phyloP scores from a whole-genome alignment of 1,140 invertebrate species.

The Pogonomyrmex californicus region DNA sequence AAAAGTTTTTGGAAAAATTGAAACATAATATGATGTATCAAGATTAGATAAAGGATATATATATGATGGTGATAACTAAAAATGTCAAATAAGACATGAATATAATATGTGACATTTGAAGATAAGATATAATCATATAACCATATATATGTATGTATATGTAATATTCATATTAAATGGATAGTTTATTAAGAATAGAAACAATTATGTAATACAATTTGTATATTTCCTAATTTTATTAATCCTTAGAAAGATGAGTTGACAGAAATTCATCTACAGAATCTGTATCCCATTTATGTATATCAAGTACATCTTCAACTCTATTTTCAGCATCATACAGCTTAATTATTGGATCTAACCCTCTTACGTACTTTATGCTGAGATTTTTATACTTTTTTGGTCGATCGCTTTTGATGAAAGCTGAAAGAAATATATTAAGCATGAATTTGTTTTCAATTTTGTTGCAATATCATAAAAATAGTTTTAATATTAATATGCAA shows the following conservation, averaged over 20 bases:
- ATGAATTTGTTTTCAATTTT: background rate
- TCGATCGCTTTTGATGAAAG: conserved; percentile 96
- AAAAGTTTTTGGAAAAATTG: background rate
- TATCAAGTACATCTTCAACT: conserved; percentile 95
- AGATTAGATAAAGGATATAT: conserved; percentile 3
- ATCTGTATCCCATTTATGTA: conserved; percentile 99
- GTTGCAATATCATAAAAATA: background rate
- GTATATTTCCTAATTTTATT: conserved; percentile 47
- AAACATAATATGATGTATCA: background rate
- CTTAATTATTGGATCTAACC: conserved; percentile 97
- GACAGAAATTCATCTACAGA: conserved; percentile 97
- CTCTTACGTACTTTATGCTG: conserved; percentile 95
- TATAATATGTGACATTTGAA: background rate
- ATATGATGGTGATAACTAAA: background rate
- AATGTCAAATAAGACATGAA: background rate
- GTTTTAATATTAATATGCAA: conserved; percentile 26
- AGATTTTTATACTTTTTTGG: conserved; percentile 96
- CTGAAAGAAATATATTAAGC: conserved; percentile 84
- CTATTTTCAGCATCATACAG: conserved; percentile 94
- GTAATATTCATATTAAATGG: conserved; percentile 50
- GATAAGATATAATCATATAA: conserved; percentile 19
- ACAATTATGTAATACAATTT: conserved; percentile 37
- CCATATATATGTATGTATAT: conserved; percentile 20
- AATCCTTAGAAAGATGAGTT: conserved; percentile 91
- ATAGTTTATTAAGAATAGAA: conserved; percentile 46